A percentile compares a stretch with the other conserved stretches of the same genome.
Evolutionary conservation across 2,888 invertebrate genomes (phyloP).

Genomic region (Sthenelais limicola): DNA sequence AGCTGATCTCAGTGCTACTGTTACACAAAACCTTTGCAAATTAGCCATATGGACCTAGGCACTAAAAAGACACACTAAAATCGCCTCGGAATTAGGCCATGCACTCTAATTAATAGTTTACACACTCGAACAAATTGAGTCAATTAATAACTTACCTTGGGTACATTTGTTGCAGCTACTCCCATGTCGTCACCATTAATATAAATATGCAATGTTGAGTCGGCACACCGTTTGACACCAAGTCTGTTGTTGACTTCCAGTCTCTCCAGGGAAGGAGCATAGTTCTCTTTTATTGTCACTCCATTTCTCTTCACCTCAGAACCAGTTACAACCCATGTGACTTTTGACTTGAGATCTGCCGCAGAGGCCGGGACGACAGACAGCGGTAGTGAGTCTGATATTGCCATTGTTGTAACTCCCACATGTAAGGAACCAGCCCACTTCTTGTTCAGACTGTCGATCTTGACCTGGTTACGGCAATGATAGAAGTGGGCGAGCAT

Average conservation of each 20-base stretch:
- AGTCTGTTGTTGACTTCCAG: slow-evolving; percentile 85
- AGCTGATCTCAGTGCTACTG: too few relatives aligned
- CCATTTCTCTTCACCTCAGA: slow-evolving; percentile 82
- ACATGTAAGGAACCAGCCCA: slow-evolving; percentile 95
- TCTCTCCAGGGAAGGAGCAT: slow-evolving; percentile 85
- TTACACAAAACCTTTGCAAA: too few relatives aligned
- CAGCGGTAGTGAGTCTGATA: slow-evolving; percentile 78
- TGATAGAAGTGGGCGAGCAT: background rate
- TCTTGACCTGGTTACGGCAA: slow-evolving; percentile 73
- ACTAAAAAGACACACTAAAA: too few relatives aligned
- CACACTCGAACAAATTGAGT: background rate
- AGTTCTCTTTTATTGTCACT: slow-evolving; percentile 79
- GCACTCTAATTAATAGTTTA: too few relatives aligned
- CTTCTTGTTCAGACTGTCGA: slow-evolving; percentile 90
- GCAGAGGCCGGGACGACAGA: slow-evolving; percentile 65
- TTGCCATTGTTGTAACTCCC: slow-evolving; percentile 85
- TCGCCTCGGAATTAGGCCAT: too few relatives aligned
- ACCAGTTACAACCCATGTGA: slow-evolving; percentile 73
- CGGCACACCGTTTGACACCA: slow-evolving; percentile 88
- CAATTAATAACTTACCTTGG: slow-evolving; percentile 77
- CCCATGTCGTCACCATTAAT: slow-evolving; percentile 70
- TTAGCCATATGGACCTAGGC: too few relatives aligned
- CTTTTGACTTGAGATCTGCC: slow-evolving; percentile 60
- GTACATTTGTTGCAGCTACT: slow-evolving; percentile 81
- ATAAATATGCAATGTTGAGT: slow-evolving; percentile 77